These are phyloP conservation scores for Hippasteria phrygiana DNA, from an alignment of 53 echinoderm and acorn worm genomes.

Conservation along the genomic window DNA sequence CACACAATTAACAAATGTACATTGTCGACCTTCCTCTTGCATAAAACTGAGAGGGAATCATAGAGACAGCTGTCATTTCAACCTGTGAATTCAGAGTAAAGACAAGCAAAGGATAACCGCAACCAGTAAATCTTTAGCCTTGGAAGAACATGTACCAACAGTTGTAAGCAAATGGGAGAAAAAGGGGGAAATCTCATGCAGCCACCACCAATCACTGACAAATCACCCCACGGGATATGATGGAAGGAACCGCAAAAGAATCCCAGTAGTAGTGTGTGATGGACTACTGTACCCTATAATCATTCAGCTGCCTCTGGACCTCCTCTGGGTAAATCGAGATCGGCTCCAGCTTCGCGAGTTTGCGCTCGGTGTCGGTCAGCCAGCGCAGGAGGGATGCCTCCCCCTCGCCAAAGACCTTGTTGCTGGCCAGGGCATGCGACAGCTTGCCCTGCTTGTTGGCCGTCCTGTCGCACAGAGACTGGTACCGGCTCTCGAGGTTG, in stretches of 20 bases:
- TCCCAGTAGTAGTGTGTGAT: background rate
- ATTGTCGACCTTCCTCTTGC: too few species aligned
- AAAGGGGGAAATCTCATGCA: background rate
- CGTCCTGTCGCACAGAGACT: constrained; percentile 68
- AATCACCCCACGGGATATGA: too few species aligned
- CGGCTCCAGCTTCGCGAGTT: constrained; percentile 67
- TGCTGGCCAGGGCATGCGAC: constrained; percentile 75
- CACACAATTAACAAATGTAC: too few species aligned
- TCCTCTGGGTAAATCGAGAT: constrained; percentile 77
- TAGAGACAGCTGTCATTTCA: background rate
- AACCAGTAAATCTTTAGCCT: background rate
- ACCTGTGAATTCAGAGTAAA: background rate
- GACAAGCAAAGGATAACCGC: background rate
- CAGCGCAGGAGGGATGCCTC: constrained; percentile 84
- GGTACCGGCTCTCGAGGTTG: constrained; percentile 72
- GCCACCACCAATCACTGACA: constrained; percentile 46
- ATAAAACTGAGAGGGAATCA: background rate
- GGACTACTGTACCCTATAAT: constrained; percentile 82
- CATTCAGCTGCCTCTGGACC: constrained; percentile 64
- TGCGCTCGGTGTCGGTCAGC: constrained; percentile 87
- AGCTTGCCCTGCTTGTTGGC: constrained; percentile 65
- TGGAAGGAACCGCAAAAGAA: background rate
- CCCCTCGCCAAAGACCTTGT: constrained; percentile 76
- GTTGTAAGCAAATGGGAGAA: background rate
- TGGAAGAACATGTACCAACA: background rate